Percentiles rank a stretch among this genome's conserved stretches.
Evolutionary conservation across 2,113 vertebrate genomes (phyloP).

Genomic region (Phylloscopus trochilus): DNA sequence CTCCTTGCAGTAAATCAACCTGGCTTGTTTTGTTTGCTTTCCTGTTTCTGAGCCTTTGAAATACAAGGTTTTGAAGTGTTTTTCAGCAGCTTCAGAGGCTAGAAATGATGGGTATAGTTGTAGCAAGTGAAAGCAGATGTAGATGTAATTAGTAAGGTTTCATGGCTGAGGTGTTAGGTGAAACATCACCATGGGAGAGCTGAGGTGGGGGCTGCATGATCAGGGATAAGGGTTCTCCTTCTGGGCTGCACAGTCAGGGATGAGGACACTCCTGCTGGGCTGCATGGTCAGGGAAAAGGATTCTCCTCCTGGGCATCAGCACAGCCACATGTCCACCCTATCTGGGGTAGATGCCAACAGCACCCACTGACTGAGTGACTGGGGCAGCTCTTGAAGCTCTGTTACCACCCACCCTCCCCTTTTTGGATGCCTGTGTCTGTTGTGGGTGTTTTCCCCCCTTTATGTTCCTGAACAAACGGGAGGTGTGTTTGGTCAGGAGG

Average conservation of each 20-base stretch:
- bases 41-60: not conserved
- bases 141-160: not conserved
- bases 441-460: rapidly evolving
- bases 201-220: rapidly evolving
- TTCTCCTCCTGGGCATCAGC: not conserved
- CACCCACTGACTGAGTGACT: rapidly evolving
- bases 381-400: not conserved
- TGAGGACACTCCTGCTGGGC: not conserved
- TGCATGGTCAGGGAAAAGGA: rapidly evolving
- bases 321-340: rapidly evolving
- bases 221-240: rapidly evolving
- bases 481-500: not conserved
- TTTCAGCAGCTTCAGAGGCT: not conserved
- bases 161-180: not conserved
- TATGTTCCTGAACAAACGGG: not conserved
- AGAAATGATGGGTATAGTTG: not conserved
- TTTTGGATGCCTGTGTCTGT: not conserved
- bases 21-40: slow-evolving; percentile 24
- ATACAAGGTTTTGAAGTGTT: not conserved
- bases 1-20: not conserved
- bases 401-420: rapidly evolving
- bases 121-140: not conserved
- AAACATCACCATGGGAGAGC: not conserved
- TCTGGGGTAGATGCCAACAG: not conserved
- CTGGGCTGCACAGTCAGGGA: rapidly evolving